Percentiles rank a stretch among this genome's conserved stretches.
Conservation (phyloP, 2,888 invertebrate genomes). For the Troilus luridus region DNA sequence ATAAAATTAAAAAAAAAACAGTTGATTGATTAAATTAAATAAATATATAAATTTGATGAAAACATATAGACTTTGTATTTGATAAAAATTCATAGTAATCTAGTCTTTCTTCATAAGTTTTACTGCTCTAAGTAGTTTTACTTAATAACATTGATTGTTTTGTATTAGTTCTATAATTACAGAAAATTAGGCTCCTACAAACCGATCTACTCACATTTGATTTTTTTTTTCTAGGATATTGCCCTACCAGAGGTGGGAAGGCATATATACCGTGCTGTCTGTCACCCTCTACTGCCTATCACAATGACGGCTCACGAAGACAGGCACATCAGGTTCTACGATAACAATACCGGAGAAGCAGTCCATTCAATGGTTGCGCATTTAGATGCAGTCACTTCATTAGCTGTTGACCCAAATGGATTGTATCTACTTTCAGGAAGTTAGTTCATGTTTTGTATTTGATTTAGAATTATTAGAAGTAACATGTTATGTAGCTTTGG, state of each 20-base stretch:
- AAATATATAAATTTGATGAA: too few species aligned
- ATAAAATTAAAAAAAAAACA: too few species aligned
- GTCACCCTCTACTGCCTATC: slow-evolving; percentile 96
- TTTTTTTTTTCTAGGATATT: slow-evolving; percentile 58
- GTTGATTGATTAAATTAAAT: too few species aligned
- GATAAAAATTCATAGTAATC: too few species aligned
- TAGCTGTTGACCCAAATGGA: slow-evolving; percentile 98
- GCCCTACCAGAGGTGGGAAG: slow-evolving; percentile 68
- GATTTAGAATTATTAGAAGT: not conserved
- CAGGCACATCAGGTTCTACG: slow-evolving; percentile 98
- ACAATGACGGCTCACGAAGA: slow-evolving; percentile 98
- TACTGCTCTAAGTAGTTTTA: too few species aligned
- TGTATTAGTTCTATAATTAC: not conserved
- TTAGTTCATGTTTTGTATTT: slow-evolving; percentile 69
- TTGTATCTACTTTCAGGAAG: slow-evolving; percentile 97
- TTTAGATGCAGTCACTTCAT: slow-evolving; percentile 97
- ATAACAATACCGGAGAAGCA: slow-evolving; percentile 93
- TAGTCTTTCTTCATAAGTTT: too few species aligned
- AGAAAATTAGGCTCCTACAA: slow-evolving; percentile 58
- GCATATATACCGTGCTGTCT: slow-evolving; percentile 85
- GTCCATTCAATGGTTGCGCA: slow-evolving; percentile 99
- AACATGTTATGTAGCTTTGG: too few species aligned
- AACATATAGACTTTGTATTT: too few species aligned
- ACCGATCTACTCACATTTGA: not conserved
- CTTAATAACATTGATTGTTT: too few species aligned